A percentile compares a stretch with the other conserved stretches of the same genome.
Evolutionary conservation across 2,113 vertebrate species (phyloP).

Genomic region (Xenopus laevis): DNA sequence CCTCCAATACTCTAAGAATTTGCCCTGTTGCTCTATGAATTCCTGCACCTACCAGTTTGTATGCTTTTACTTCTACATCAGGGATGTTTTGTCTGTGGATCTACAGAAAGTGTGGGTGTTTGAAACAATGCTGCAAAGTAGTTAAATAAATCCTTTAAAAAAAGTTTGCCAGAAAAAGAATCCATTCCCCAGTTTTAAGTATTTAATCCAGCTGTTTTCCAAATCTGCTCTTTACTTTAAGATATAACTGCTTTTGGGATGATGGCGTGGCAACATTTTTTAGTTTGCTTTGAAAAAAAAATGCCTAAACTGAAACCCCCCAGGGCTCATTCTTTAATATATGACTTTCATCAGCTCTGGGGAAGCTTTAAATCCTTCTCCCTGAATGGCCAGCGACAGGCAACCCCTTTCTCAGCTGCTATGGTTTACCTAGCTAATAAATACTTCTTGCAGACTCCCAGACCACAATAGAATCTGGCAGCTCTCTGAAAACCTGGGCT

Average conservation of each 20-base stretch:
- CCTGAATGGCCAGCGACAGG: background rate
- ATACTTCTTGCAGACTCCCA: background rate
- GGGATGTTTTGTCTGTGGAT: no score
- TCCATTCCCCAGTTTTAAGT: background rate
- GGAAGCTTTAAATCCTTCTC: slow-evolving; percentile 9
- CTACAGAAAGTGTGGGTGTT: no score
- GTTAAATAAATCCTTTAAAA: no score
- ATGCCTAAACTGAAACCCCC: background rate
- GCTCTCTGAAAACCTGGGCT: slow-evolving; percentile 5
- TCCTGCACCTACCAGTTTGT: no score
- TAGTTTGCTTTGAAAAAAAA: background rate
- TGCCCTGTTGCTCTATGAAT: no score
- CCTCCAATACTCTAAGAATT: no score
- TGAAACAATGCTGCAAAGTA: no score
- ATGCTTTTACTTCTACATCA: no score
- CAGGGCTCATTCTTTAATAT: background rate
- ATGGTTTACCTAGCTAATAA: slow-evolving; percentile 7
- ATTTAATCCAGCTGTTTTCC: background rate
- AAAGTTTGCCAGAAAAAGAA: background rate
- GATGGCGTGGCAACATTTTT: background rate
- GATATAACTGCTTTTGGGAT: background rate
- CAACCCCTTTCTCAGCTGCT: slow-evolving; percentile 3
- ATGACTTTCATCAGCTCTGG: slow-evolving; percentile 1
- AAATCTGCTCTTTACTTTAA: background rate
- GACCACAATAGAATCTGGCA: slow-evolving; percentile 10